Evolutionary conservation across 2,113 vertebrate species (phyloP).

Genomic region (Menura novaehollandiae): DNA sequence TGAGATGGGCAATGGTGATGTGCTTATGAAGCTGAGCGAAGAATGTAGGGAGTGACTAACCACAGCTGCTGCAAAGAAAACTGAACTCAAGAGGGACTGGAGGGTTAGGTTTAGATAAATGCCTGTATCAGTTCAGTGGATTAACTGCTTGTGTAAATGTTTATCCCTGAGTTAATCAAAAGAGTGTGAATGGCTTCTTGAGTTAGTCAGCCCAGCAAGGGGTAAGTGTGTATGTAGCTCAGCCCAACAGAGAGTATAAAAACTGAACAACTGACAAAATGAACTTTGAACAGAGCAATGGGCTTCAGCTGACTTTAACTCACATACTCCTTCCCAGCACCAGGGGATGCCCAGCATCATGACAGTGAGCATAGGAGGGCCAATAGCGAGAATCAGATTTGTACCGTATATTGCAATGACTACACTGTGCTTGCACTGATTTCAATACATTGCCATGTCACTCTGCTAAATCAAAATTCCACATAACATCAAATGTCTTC

Average conservation of each 20-base stretch:
- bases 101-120: neutral
- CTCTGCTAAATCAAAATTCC: neutral
- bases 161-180: neutral
- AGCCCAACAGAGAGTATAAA: neutral
- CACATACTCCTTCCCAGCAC: neutral
- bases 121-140: neutral
- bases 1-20: neutral
- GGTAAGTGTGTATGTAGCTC: neutral
- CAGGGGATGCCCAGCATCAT: accelerated
- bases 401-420: neutral
- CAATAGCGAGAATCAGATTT: neutral
- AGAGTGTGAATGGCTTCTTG: neutral
- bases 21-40: neutral
- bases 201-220: neutral
- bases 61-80: neutral
- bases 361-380: neutral
- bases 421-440: neutral
- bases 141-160: neutral
- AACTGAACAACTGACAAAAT: neutral
- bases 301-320: neutral
- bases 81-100: neutral
- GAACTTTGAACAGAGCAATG: neutral
- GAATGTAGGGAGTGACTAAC: neutral
- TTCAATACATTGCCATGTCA: accelerated
- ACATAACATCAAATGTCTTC: neutral